Evolutionary conservation across 2,888 invertebrate species (phyloP).

Genomic region (Folsomia candida): DNA sequence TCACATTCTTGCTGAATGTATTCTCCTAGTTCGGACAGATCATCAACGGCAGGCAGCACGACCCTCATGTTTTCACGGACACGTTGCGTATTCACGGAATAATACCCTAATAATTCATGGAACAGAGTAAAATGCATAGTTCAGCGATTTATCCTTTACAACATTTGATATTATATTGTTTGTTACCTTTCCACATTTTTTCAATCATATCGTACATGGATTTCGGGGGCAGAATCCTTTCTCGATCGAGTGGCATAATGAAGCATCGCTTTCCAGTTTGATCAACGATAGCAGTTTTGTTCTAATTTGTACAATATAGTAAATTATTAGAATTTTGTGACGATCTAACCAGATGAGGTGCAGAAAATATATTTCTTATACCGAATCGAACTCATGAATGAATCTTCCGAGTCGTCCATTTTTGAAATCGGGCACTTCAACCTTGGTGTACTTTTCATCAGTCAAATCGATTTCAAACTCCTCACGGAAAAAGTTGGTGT

Average conservation of each 20-base stretch:
- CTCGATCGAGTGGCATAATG: constrained; percentile 81
- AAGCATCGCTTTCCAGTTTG: constrained; percentile 75
- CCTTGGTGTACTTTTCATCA: constrained; percentile 62
- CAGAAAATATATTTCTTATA: constrained; percentile 19
- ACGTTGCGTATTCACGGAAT: constrained; percentile 70
- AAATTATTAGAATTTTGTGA: too few relatives aligned
- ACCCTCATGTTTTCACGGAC: constrained; percentile 75
- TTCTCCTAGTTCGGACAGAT: constrained; percentile 61
- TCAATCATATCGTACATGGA: constrained; percentile 74
- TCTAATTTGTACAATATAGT: constrained; percentile 57
- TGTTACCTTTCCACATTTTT: constrained; percentile 69
- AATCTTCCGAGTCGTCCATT: constrained; percentile 79
- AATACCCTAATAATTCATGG: too few relatives aligned
- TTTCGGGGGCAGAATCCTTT: constrained; percentile 72
- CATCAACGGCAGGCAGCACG: constrained; percentile 65
- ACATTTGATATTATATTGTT: too few relatives aligned
- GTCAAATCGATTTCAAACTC: constrained; percentile 75
- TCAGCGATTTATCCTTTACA: neutral
- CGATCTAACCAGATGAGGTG: too few relatives aligned
- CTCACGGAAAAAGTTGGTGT: constrained; percentile 65
- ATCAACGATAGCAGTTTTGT: constrained; percentile 75
- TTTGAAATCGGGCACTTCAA: constrained; percentile 79
- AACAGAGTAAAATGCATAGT: too few relatives aligned
- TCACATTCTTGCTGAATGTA: constrained; percentile 71
- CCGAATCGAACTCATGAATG: constrained; percentile 83